Base-by-base conservation (phyloP, 2,888 invertebrate species). In the Lissocephala sabroskyi region DNA sequence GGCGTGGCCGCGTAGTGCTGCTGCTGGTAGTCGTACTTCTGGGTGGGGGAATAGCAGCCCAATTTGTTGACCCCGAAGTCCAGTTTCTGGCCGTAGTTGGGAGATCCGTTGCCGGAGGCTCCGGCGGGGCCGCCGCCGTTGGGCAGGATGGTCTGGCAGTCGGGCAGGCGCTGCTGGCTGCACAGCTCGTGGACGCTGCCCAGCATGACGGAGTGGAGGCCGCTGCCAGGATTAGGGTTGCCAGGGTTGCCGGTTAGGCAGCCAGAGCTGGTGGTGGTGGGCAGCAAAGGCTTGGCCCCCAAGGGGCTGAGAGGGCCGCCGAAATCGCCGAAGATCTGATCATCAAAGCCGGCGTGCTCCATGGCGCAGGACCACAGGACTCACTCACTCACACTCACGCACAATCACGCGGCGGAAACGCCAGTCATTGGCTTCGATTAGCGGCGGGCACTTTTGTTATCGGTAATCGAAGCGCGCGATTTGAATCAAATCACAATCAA, bases 281-380 rank as follows among this genome's bases (percentile, higher is more conserved):
- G 77, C 52, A 79, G 53, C 23, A 84, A 45, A 0, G 84, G 79
- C 40, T 85, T 85, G 30, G 81, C 84, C 16, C 83, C 84, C 39
- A 85, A 55, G 79, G 88, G 84, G 58, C 85, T 85, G 7, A 90
- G 86, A 52, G 87, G 89, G 65, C 87, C 88, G 23, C 87, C 85
- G 77, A 93, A 93, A 84, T 94, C 93, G 62, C 89, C 87, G 83
- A 93, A 94, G 52, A 92, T 90, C 76, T 92, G 91, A 80, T 94
- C 94, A 81, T 94, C 94, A 85, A 93, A 90, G 56, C 86, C 83
- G 23, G 87, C 86, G 76, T 88, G 90, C 84, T 93, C 93, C 92
- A 93, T 90, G 41, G 76, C 44, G 17, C 9, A 23, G 26, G 30
- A 11, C 13, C 13, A 7, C 10, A 23, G 40, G 23, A 26, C 26